phyloP scores from a whole-genome alignment of 2,797 vertebrate species.

The Anomalospiza imberbis region DNA sequence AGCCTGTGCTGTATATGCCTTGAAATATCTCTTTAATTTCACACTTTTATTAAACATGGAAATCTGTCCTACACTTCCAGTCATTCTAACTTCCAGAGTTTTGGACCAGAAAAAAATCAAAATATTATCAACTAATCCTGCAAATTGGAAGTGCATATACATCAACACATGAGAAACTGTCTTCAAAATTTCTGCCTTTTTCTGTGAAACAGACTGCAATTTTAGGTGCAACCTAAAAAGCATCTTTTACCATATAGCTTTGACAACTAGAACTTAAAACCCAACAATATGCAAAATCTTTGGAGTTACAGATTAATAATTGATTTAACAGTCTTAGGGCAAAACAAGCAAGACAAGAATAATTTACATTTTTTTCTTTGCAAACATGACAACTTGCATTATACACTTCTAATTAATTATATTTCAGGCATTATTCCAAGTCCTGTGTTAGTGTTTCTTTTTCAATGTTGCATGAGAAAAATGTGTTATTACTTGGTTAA shows the following conservation, averaged over 20 bases:
- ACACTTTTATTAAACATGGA: neutral
- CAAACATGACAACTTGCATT: neutral
- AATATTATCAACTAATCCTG: neutral
- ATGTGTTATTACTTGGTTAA: neutral
- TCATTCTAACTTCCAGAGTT: neutral
- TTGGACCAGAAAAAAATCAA: neutral
- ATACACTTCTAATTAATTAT: neutral
- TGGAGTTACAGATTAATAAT: neutral
- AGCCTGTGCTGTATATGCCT: neutral
- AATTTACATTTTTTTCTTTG: neutral
- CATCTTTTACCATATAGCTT: neutral
- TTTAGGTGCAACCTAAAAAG: neutral
- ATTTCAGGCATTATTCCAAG: conserved; percentile 6
- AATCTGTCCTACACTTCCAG: neutral
- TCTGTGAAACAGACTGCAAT: neutral
- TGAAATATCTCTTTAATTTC: neutral
- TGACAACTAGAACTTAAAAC: neutral
- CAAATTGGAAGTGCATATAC: neutral
- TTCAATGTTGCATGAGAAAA: neutral
- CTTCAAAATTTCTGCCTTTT: neutral
- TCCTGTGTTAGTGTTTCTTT: neutral
- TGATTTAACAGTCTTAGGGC: neutral
- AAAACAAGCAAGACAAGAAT: neutral
- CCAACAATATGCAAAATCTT: neutral
- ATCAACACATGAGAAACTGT: neutral